Percentiles rank a stretch among this genome's conserved stretches.
Evolutionary conservation across 2,797 vertebrate species (phyloP).

Genomic region (Aeoliscus strigatus): DNA sequence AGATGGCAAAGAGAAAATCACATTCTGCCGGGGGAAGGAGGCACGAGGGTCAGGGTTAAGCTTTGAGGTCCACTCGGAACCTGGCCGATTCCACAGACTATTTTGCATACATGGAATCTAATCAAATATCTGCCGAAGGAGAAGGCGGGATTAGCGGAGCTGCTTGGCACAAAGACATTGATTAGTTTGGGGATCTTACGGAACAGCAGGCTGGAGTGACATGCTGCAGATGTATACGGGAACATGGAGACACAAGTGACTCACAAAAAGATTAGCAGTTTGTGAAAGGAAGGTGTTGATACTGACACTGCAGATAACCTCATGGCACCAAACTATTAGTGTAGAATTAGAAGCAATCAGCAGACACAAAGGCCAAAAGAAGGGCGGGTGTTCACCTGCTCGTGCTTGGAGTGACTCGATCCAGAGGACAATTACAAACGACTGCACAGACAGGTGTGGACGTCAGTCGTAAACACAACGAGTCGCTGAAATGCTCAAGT

Average conservation of each 20-base stretch:
- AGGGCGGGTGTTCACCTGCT: constrained; percentile 23
- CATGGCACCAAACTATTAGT: constrained; percentile 11
- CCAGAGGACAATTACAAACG: constrained; percentile 20
- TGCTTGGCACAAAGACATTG: constrained; percentile 51
- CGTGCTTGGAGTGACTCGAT: constrained; percentile 27
- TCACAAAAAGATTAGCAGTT: constrained; percentile 12
- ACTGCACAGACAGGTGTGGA: constrained; percentile 26
- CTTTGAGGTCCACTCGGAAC: constrained; percentile 59
- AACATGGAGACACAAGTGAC: constrained; percentile 17
- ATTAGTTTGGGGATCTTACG: constrained; percentile 57
- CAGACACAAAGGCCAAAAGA: too few species aligned
- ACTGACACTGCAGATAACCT: constrained; percentile 15
- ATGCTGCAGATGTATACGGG: constrained; percentile 13
- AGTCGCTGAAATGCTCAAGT: constrained; percentile 21
- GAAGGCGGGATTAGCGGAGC: constrained; percentile 55
- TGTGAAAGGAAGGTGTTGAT: constrained; percentile 11
- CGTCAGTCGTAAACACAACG: constrained; percentile 46
- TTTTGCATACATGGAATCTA: constrained; percentile 54
- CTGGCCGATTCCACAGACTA: constrained; percentile 48
- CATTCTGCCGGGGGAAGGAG: constrained; percentile 53
- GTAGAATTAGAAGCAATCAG: constrained; percentile 25
- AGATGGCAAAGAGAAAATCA: constrained; percentile 69
- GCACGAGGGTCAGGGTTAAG: constrained; percentile 63
- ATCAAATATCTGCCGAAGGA: constrained; percentile 54
- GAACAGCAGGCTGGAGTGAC: constrained; percentile 33